Conservation (phyloP, 2,113 vertebrate species). For the Glaucomys volans region DNA sequence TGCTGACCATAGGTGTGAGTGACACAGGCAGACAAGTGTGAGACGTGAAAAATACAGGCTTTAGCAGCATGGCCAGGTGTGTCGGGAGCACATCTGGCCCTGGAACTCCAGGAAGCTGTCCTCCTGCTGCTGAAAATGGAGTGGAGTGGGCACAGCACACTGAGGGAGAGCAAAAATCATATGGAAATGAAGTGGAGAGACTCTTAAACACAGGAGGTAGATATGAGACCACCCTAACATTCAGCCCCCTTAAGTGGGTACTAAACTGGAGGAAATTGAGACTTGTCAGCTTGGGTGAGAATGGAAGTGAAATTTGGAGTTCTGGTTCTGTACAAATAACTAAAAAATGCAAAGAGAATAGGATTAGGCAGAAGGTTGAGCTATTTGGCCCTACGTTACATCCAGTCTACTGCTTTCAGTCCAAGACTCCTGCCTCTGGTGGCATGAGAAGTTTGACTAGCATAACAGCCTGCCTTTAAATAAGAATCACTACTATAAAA, state of each 20-base stretch:
- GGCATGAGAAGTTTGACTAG: background rate
- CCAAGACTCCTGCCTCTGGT: background rate
- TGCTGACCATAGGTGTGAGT: slow-evolving; percentile 39
- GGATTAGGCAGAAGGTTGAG: background rate
- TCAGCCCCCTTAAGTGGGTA: background rate
- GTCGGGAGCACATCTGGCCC: slow-evolving; percentile 46
- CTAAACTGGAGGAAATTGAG: background rate
- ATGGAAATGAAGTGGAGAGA: background rate
- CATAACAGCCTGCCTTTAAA: background rate
- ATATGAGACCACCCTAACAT: background rate
- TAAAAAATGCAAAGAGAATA: background rate
- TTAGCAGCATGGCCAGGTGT: slow-evolving; percentile 47
- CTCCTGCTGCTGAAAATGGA: slow-evolving; percentile 9
- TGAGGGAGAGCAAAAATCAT: background rate
- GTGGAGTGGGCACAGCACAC: background rate
- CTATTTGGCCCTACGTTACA: background rate
- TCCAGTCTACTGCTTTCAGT: background rate
- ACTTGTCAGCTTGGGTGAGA: background rate
- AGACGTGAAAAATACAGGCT: slow-evolving; percentile 71
- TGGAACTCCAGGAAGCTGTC: background rate
- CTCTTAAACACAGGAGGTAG: background rate
- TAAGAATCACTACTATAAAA: background rate
- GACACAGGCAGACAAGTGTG: slow-evolving; percentile 61
- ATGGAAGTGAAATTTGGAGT: background rate
- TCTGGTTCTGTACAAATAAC: background rate